phyloP scores from a whole-genome alignment of 1,140 invertebrate genomes.

The Drosophila rufa region DNA sequence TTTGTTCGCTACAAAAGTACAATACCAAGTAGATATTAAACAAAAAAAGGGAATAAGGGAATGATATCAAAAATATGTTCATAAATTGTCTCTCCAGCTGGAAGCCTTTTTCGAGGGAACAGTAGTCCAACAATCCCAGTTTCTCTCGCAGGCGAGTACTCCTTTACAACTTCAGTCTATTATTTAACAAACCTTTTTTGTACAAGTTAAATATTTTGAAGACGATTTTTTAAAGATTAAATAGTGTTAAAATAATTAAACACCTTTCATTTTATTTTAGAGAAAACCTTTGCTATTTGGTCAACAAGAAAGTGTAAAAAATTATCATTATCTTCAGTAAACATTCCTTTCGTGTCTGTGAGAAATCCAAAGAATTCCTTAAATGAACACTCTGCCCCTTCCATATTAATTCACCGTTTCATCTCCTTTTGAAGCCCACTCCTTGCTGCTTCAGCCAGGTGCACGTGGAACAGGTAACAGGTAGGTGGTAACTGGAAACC shows the following conservation, averaged over 20 bases:
- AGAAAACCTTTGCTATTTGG: fast-evolving
- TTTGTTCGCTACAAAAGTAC: slow-evolving; percentile 32
- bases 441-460: neutral
- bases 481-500: slow-evolving; percentile 2
- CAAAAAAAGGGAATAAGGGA: neutral
- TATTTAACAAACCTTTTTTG: too few species aligned
- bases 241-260: neutral
- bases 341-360: too few species aligned
- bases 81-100: neutral
- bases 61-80: slow-evolving; percentile 2
- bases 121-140: too few species aligned
- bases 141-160: too few species aligned
- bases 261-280: too few species aligned
- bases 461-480: slow-evolving; percentile 14
- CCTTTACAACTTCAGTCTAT: too few species aligned
- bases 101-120: too few species aligned
- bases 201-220: neutral
- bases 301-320: neutral
- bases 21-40: neutral
- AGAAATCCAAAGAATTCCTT: too few species aligned
- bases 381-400: neutral
- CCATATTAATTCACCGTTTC: neutral
- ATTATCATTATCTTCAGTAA: neutral
- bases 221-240: too few species aligned
- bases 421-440: slow-evolving; percentile 28